Evolutionary conservation across 2,797 vertebrate species (phyloP).

Genomic region (Anomalospiza imberbis): DNA sequence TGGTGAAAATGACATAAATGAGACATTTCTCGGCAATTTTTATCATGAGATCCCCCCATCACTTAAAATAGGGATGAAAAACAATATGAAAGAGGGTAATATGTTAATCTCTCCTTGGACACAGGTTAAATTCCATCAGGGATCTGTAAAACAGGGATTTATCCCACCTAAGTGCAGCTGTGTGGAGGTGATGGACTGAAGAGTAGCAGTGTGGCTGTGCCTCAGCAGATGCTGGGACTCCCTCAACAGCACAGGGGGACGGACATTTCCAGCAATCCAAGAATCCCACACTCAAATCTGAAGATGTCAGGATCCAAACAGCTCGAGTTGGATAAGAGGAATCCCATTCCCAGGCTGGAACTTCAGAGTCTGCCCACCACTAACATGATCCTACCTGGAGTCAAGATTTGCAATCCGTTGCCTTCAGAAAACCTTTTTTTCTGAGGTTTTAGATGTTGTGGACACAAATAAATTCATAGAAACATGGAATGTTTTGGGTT

Average conservation of each 20-base stretch:
- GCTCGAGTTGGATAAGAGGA: accelerated
- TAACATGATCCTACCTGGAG: background rate
- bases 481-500: background rate
- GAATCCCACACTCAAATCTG: background rate
- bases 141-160: background rate
- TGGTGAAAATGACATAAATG: background rate
- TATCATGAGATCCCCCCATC: background rate
- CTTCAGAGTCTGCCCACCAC: accelerated
- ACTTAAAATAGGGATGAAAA: background rate
- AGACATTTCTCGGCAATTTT: background rate
- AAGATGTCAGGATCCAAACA: background rate
- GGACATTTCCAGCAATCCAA: background rate
- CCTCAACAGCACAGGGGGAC: background rate
- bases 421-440: background rate
- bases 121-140: background rate
- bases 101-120: background rate
- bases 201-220: background rate
- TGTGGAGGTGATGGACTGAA: background rate
- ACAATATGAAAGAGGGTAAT: background rate
- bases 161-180: background rate
- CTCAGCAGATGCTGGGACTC: no score
- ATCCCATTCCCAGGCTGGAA: background rate
- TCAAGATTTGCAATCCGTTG: accelerated
- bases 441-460: accelerated
- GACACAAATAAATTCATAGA: background rate